These are phyloP conservation scores for Lacerta bilineata DNA, from an alignment of 2,797 vertebrate species.

Conservation along the genomic window DNA sequence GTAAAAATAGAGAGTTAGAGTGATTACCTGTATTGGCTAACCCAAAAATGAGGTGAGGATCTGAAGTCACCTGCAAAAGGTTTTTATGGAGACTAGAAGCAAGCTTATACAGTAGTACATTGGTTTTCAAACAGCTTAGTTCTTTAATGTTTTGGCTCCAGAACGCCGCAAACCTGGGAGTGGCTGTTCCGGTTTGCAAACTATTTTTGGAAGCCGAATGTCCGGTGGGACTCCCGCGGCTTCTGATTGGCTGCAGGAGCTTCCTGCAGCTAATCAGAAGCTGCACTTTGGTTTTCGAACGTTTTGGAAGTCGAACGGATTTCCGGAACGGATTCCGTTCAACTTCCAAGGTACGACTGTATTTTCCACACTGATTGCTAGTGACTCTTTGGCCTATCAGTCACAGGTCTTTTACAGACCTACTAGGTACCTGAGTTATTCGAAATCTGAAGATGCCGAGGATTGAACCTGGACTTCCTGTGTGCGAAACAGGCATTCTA, in stretches of 20 bases:
- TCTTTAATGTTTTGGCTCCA: too few relatives aligned
- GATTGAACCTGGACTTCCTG: background rate
- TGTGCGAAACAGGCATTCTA: background rate
- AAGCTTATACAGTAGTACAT: background rate
- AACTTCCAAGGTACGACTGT: too few relatives aligned
- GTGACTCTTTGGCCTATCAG: background rate
- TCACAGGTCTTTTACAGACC: background rate
- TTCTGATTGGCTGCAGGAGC: too few relatives aligned
- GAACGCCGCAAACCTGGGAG: too few relatives aligned
- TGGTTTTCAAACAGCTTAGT: background rate
- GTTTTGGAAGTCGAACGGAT: too few relatives aligned
- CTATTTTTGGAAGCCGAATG: too few relatives aligned
- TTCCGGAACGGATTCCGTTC: too few relatives aligned
- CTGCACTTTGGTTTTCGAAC: too few relatives aligned
- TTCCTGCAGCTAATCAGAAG: too few relatives aligned
- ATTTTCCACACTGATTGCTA: background rate
- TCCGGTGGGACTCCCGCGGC: too few relatives aligned
- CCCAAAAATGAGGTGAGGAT: background rate
- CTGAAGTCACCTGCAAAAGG: background rate
- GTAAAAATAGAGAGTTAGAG: background rate
- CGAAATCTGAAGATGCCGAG: background rate
- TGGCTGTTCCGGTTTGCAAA: too few relatives aligned
- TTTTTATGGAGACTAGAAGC: background rate
- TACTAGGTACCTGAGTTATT: background rate
- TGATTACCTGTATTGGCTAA: too few relatives aligned